Evolutionary conservation across 2,888 invertebrate species (phyloP).

Genomic region (Dryomyza anilis): DNA sequence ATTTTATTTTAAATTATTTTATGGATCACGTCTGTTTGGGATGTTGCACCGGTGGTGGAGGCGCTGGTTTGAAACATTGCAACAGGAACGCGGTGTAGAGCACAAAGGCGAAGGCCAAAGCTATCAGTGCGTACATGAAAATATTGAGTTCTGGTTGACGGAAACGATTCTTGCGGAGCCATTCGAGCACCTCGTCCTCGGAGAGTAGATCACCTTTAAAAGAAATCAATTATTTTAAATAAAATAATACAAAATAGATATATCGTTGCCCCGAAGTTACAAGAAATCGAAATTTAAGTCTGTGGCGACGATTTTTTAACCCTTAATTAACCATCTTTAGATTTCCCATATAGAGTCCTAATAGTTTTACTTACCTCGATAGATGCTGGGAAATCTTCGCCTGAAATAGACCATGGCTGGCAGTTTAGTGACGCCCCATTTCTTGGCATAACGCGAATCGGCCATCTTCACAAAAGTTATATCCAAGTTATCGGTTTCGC

Average conservation of each 20-base stretch:
- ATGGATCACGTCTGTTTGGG: constrained; percentile 59
- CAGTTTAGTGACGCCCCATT: constrained; percentile 91
- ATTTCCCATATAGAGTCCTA: background rate
- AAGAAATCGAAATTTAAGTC: constrained; percentile 7
- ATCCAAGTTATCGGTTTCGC: constrained; percentile 91
- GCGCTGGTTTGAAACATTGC: constrained; percentile 83
- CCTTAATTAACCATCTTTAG: too few species aligned
- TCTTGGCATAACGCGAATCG: constrained; percentile 86
- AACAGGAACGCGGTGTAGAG: constrained; percentile 89
- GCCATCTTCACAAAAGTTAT: constrained; percentile 95
- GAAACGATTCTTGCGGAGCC: constrained; percentile 91
- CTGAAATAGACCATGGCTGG: constrained; percentile 92
- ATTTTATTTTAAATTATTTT: background rate
- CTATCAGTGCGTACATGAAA: constrained; percentile 91
- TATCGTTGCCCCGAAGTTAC: too few species aligned
- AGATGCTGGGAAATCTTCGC: constrained; percentile 90
- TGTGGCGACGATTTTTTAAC: too few species aligned
- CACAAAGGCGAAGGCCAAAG: constrained; percentile 82
- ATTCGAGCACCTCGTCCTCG: constrained; percentile 86
- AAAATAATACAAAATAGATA: background rate
- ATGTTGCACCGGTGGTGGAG: constrained; percentile 65
- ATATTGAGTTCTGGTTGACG: constrained; percentile 90
- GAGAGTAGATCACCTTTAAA: constrained; percentile 84
- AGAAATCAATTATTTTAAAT: too few species aligned
- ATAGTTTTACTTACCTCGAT: constrained; percentile 69